phyloP scores from a whole-genome alignment of 2,113 vertebrate species.

The Ochotona curzoniae region DNA sequence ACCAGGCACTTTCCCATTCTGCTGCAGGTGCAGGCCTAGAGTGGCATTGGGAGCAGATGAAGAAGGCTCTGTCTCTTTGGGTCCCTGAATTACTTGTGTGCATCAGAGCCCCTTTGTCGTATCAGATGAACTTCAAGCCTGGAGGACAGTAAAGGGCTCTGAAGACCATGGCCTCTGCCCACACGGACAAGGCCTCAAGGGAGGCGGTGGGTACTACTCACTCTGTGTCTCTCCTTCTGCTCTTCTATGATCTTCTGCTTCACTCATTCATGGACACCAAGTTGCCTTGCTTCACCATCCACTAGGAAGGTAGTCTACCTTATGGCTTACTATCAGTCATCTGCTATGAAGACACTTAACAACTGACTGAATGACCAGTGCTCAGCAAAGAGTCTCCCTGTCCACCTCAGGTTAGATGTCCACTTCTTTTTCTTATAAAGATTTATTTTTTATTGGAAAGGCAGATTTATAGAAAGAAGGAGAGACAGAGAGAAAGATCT shows the following conservation, averaged over 20 bases:
- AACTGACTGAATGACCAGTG: background rate
- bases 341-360: background rate
- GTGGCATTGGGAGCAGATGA: background rate
- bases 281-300: background rate
- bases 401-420: background rate
- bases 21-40: background rate
- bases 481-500: too few relatives aligned
- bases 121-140: background rate
- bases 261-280: background rate
- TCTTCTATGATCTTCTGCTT: background rate
- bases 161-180: background rate
- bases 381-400: background rate
- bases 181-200: background rate
- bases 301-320: background rate
- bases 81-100: background rate
- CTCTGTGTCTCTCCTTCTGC: background rate
- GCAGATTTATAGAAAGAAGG: too few relatives aligned
- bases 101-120: background rate
- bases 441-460: too few relatives aligned
- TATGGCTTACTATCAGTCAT: background rate
- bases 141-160: background rate
- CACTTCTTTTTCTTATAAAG: background rate
- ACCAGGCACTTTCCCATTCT: background rate
- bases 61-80: background rate
- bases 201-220: background rate